These are phyloP conservation scores for Drosophila engyochracea DNA, from an alignment of 2,888 invertebrate genomes.

Conservation along the genomic window DNA sequence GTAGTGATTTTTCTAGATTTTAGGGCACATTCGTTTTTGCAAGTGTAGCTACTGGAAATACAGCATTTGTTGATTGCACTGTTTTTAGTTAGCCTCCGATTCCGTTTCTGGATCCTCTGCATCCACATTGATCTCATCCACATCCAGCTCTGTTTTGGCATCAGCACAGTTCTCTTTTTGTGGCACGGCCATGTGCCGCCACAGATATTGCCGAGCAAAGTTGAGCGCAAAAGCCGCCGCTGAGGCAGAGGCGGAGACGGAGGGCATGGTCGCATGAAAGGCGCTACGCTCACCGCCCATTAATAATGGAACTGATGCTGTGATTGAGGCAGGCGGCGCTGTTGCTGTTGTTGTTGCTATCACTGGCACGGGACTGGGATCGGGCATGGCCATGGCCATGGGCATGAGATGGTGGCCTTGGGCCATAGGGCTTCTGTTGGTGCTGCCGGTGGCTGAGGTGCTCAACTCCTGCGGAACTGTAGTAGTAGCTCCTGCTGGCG, in stretches of 20 bases:
- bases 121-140: conserved; percentile 94
- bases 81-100: conserved; percentile 59
- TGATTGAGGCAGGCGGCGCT: conserved; percentile 85
- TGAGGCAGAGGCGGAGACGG: conserved; percentile 80
- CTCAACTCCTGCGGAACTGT: conserved; percentile 71
- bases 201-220: conserved; percentile 82
- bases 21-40: not conserved
- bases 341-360: conserved; percentile 59
- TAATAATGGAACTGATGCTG: conserved; percentile 86
- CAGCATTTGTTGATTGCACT: conserved; percentile 39
- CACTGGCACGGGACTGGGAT: conserved; percentile 8
- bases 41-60: conserved; percentile 12
- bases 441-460: conserved; percentile 34
- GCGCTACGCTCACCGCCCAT: conserved; percentile 97
- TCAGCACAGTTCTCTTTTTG: conserved; percentile 15
- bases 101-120: conserved; percentile 86
- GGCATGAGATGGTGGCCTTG: conserved; percentile 31
- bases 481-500: conserved; percentile 43
- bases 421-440: conserved; percentile 43
- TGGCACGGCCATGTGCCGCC: conserved; percentile 60
- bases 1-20: not conserved
- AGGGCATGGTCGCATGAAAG: conserved; percentile 89
- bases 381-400: not conserved
- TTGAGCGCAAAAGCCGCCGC: conserved; percentile 87
- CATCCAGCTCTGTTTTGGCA: conserved; percentile 76